Evolutionary conservation across 53 echinoderm and acorn worm genomes (phyloP), one percentile per base, ranked within the genome.

Genomic region (Mesocentrotus franciscanus): DNA sequence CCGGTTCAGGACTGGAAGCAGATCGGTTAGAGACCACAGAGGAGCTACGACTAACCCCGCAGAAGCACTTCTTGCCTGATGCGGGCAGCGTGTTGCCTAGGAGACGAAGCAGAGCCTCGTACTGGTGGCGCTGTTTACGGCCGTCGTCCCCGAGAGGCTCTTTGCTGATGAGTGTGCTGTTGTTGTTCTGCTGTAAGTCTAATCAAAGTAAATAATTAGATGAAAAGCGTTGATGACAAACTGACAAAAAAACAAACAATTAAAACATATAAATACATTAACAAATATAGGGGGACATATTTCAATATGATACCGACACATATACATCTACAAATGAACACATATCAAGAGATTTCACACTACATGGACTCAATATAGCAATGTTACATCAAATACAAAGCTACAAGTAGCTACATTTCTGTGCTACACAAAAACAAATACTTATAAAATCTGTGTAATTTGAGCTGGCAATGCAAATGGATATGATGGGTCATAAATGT

Each of bases 171-270:
- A 98, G 95, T 32, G 96, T 96, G 95, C 96, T 98, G 96, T 99
- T 97, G 98, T 97, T 98, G 98, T 97, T 99, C 98, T 97, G 97
- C 94, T 99, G 99, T 97, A 99, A 98, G 98, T 99, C 99, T 98
- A 93, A 60, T 87, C 56, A 76, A 61, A 33, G 29, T 16, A 11
- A 42, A 42, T 11, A 60, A 22, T 56, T 0, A 56, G 27, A 56
- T 33, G 16, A 42, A 61, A 57, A 32, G 36, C 26, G 35, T 61
- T 22, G 60, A 85, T 42, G 26, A 64, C 29, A 79, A 94, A 85
- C 10, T 34, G 62, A 62, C 22, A n/a, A 42, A 39, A 95, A 26
- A 59, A 17, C 18, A 57, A 78, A 5, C 10, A 13, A 22, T 42
- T 26, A 93, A 61, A 61, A 61, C 61, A 61, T 71, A 8, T 79